Conservation (phyloP, 2,113 vertebrate species). For the Gopherus flavomarginatus region DNA sequence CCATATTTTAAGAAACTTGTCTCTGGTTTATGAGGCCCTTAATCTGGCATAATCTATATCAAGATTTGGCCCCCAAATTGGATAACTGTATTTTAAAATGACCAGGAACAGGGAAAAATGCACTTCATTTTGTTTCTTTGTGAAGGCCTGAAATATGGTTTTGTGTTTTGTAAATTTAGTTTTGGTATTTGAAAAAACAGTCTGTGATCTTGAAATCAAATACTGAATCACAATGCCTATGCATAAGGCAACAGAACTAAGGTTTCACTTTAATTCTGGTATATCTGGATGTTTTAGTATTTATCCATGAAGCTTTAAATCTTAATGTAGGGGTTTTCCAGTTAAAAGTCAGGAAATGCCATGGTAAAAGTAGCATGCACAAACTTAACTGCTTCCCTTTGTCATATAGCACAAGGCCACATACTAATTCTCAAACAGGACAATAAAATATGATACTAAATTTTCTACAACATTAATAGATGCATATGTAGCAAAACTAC, state of each 20-base stretch:
- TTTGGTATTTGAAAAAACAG: background rate
- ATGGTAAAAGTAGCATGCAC: background rate
- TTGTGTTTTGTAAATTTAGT: background rate
- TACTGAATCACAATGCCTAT: background rate
- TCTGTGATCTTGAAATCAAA: constrained; percentile 43
- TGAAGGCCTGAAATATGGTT: background rate
- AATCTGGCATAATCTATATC: background rate
- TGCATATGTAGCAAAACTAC: background rate
- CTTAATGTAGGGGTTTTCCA: background rate
- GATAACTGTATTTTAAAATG: background rate
- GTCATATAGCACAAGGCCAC: background rate
- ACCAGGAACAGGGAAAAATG: background rate
- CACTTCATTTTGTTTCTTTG: background rate
- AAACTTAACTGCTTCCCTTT: background rate
- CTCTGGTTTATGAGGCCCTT: background rate
- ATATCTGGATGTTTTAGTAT: background rate
- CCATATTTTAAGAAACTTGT: background rate
- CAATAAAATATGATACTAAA: background rate
- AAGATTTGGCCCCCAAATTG: background rate
- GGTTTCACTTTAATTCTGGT: background rate
- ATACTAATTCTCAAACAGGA: background rate
- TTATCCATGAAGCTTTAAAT: background rate
- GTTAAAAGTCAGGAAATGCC: background rate
- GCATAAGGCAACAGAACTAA: background rate
- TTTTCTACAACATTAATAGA: background rate